phyloP scores from a whole-genome alignment of 1,140 invertebrate species.

The Stegodyphus dumicola region DNA sequence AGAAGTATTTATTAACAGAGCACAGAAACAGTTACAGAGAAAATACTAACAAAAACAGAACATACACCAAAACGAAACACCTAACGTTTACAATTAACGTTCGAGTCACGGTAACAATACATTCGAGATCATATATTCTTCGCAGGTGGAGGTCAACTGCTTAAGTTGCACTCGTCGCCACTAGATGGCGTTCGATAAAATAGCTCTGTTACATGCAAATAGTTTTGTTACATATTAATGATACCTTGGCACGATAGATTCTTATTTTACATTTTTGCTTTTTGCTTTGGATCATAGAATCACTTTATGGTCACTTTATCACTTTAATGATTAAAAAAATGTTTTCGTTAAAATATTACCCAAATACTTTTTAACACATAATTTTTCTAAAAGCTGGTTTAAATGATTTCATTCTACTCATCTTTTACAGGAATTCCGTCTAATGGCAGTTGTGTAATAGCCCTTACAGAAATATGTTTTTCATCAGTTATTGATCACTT shows the following conservation, averaged over 20 bases:
- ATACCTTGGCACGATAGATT: not conserved
- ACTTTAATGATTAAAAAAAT: not conserved
- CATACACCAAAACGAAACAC: too few relatives aligned
- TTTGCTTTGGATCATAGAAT: not conserved
- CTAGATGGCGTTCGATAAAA: too few relatives aligned
- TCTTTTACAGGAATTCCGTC: not conserved
- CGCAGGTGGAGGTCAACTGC: too few relatives aligned
- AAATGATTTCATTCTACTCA: not conserved
- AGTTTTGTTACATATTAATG: not conserved
- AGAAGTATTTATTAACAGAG: too few relatives aligned
- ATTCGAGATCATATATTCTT: not conserved
- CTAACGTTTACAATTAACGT: too few relatives aligned
- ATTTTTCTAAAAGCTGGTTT: not conserved
- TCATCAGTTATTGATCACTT: not conserved
- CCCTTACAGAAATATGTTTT: not conserved
- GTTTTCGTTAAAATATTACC: too few relatives aligned
- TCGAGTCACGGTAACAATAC: not conserved
- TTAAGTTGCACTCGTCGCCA: too few relatives aligned
- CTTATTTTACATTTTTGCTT: not conserved
- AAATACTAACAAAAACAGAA: not conserved
- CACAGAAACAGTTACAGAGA: too few relatives aligned
- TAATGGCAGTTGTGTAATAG: not conserved
- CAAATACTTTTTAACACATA: not conserved
- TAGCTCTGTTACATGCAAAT: not conserved
- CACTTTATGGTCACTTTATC: too few relatives aligned